phyloP scores from a whole-genome alignment of 2,888 invertebrate genomes.

The Copidosoma aretas region DNA sequence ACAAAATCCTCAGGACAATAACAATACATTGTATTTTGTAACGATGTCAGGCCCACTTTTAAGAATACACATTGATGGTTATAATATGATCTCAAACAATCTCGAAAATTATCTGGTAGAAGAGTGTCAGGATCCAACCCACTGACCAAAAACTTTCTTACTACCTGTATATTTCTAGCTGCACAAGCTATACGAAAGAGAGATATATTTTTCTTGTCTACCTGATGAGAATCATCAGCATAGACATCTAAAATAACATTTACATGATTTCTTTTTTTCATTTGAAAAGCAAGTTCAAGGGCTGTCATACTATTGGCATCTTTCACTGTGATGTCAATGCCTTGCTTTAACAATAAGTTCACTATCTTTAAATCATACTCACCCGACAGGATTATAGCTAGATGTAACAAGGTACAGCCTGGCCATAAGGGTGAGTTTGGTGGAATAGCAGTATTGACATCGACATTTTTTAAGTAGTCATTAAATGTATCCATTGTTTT shows the following conservation, averaged over 20 bases:
- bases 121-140: neutral
- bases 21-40: neutral
- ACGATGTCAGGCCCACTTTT: neutral
- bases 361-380: neutral
- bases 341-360: neutral
- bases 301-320: constrained; percentile 9
- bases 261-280: neutral
- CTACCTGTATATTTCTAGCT: no score
- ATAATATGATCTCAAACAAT: no score
- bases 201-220: neutral
- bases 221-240: neutral
- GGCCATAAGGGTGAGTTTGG: neutral
- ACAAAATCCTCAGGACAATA: neutral
- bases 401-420: neutral
- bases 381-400: neutral
- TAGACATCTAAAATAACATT: neutral
- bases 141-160: neutral
- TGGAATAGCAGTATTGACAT: neutral
- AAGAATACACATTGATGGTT: no score
- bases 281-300: neutral
- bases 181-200: constrained; percentile 1
- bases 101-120: no score
- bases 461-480: neutral
- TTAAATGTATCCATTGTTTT: no score
- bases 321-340: neutral